Evolutionary conservation across 2,797 vertebrate genomes (phyloP), one percentile per base, ranked within the genome.

Genomic region (Acestrorhynchus altus): DNA sequence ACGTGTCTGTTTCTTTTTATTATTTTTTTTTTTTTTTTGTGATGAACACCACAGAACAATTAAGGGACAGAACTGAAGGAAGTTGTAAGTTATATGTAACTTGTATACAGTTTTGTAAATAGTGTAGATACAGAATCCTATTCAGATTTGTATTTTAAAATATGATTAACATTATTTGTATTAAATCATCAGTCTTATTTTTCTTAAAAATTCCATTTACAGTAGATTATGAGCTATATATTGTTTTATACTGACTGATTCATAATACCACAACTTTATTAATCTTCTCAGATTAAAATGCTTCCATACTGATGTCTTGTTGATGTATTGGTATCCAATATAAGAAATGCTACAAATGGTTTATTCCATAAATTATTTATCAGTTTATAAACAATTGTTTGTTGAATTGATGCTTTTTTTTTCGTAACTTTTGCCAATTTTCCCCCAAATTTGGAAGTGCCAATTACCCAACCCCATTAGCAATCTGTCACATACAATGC

Each of bases 61-160:
- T 12, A 10, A 64, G 15, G 26, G 16, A n/a, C n/a, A n/a, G n/a
- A 35, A 54, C 22, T 46, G 42, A 31, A 39, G 24, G 1, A 49
- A 39, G 60, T 68, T 69, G 11, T 59, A 69, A 69, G 20, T 79
- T 68, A 76, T 79, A 77, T 56, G 20, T 57, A 13, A 47, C 4
- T 31, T 66, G 54, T 82, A 31, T 39, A 54, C 74, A 47, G 11
- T 60, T 72, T 73, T 83, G 77, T 75, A 75, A 74, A 71, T 66
- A 72, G 12, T 72, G 63, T 76, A 72, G 13, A 79, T 76, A 78
- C 28, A 22, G 77, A 57, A 67, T 51, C 20, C 24, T 60, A 70
- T 44, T 46, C 11, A 44, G 22, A 75, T 63, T 81, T 70, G 39
- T 59, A 78, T 64, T 78, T 73, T n/a, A 16, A 65, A 52, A 47